Percentiles rank a stretch among this genome's conserved stretches.
These are phyloP conservation scores for Chascanopsetta lugubris DNA, from an alignment of 2,113 vertebrate genomes.

Conservation along the genomic window DNA sequence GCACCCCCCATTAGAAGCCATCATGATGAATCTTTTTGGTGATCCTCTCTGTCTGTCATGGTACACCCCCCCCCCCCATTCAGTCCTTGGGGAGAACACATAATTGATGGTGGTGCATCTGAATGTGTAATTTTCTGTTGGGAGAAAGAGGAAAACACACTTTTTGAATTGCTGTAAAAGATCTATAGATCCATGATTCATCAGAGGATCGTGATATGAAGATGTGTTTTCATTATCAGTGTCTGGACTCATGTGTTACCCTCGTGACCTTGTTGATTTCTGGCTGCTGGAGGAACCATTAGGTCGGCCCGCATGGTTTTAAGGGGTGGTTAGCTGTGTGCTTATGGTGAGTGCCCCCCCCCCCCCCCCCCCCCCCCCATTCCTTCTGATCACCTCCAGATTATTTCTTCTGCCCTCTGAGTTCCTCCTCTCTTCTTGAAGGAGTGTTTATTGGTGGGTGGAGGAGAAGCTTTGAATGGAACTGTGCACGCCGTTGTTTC, in stretches of 20 bases:
- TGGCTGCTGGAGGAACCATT: conserved; percentile 17
- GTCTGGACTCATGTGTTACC: conserved; percentile 10
- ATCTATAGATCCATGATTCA: neutral
- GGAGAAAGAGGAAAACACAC: neutral
- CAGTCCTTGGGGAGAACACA: conserved; percentile 22
- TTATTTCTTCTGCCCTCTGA: conserved; percentile 19
- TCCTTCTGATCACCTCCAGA: conserved; percentile 20
- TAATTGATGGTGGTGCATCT: conserved; percentile 8
- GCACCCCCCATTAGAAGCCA: conserved; percentile 26
- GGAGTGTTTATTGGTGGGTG: conserved; percentile 24
- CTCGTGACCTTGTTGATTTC: conserved; percentile 22
- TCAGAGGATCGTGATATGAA: conserved; percentile 1
- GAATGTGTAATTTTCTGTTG: neutral
- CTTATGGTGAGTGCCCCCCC: neutral
- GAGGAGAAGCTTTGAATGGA: conserved; percentile 30
- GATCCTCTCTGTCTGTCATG: conserved; percentile 46
- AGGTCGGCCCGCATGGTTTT: conserved; percentile 13
- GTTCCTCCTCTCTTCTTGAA: conserved; percentile 16
- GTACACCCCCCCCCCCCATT: conserved; percentile 40
- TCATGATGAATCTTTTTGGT: conserved; percentile 37
- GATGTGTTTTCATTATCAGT: neutral
- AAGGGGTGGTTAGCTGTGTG: neutral
- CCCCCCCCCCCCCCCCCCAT: neutral
- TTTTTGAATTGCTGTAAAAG: neutral
- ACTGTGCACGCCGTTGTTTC: conserved; percentile 33